Base-by-base conservation (phyloP, 2,797 vertebrate species). In the Fratercula arctica region DNA sequence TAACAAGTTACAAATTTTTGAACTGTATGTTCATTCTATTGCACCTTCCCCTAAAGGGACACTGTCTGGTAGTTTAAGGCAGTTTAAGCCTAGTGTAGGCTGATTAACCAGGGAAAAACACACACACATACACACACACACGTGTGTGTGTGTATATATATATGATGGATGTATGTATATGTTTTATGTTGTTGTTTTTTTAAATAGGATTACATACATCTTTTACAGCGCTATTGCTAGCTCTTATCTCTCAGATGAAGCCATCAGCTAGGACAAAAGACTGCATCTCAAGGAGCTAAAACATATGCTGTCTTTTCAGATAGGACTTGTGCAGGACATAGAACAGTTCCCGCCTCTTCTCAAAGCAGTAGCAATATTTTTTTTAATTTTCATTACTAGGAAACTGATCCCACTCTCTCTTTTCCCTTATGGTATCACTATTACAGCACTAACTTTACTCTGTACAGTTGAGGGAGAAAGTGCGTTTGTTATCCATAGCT, bases 1-100 rank as follows among this genome's bases (percentile, higher is more conserved):
- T 97, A 96, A 94, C 85, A 92, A 92, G 89, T 97, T 97, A 91
- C 88, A 86, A 96, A 97, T 97, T 97, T 97, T 97, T 96, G 92
- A 97, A 95, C 87, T 97, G 95, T 97, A 94, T 90, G 96, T 97
- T 97, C 89, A 92, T 96, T 97, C 95, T 97, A 78, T 94, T 96
- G 94, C 91, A 95, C 82, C 96, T 96, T 97, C 97, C 96, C 78
- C 78, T 97, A 96, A 96, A 97, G 95, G 95, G 95, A 94, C 95
- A 89, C 94, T 96, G 96, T 97, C 93, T 95, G 87, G 92, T 96
- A 97, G 95, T 94, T 95, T 89, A 93, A 95, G 91, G 90, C 93
- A 96, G 91, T 92, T 92, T 95, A 95, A 95, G 96, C 90, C 95
- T 93, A 64, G 29, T 78, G 50, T 82, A 84, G 93, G 93, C 90